phyloP scores from a whole-genome alignment of 2,888 invertebrate genomes.

The Limnephilus lunatus region DNA sequence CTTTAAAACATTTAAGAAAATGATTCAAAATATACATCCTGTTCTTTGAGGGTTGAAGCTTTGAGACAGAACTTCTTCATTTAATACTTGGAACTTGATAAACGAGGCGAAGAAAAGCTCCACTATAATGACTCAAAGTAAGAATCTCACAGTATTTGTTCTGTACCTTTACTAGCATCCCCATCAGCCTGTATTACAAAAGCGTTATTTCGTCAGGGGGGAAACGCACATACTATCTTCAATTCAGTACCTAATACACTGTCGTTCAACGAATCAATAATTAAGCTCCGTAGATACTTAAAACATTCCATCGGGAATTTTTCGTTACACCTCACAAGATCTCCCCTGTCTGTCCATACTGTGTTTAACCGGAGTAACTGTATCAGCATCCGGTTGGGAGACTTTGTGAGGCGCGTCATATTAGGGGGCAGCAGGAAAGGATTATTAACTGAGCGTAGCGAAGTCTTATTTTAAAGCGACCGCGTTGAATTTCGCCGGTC shows the following conservation, averaged over 20 bases:
- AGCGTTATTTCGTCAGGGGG: neutral
- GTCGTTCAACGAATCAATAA: neutral
- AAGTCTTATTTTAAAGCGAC: no score
- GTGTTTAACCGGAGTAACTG: neutral
- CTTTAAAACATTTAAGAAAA: no score
- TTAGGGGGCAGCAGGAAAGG: no score
- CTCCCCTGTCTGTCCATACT: neutral
- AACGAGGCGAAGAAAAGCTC: neutral
- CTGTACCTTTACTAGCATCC: neutral
- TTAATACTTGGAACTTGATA: neutral
- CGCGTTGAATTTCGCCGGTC: no score
- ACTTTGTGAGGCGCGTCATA: neutral
- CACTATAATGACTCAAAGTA: neutral
- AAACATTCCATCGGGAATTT: neutral
- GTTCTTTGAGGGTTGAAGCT: neutral
- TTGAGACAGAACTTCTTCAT: neutral
- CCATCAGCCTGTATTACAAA: neutral
- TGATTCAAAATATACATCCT: neutral
- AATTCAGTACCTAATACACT: neutral
- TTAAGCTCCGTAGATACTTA: neutral
- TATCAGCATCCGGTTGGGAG: neutral
- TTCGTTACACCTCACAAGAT: neutral
- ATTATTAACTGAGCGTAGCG: no score
- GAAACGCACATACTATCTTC: neutral
- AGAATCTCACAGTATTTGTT: neutral